Base-by-base conservation (phyloP, 1,140 invertebrate genomes). In the Magallana angulata region DNA sequence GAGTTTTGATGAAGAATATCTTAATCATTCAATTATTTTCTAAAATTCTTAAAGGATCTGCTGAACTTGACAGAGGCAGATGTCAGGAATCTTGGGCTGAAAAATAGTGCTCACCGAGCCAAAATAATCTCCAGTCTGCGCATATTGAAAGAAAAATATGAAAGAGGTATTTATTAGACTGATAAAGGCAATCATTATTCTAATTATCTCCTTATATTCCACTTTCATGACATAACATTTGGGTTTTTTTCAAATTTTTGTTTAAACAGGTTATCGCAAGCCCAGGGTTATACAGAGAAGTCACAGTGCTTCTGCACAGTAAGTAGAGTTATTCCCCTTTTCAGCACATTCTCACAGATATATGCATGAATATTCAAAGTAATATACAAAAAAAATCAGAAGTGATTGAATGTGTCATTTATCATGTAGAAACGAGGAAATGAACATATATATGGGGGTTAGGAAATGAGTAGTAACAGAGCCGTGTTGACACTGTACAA, bases 71-170 rank as follows among this genome's bases (percentile, higher is more conserved):
- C 94, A 8, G 96, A 97, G 90, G 93, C 94, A 3, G 96, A 96
- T 87, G 93, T 97, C 3, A 96, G 96, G 91, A 93, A 96, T 48
- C 91, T 96, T 59, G 96, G 96, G 0, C 94, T 97, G 12, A 96
- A 96, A 80, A 96, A 96, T 91, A 94, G 96, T 0, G 95, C 95
- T 12, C 96, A 97, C 92, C 93, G 96, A 60, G 96, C 96, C 7
- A 95, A 95, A 89, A 96, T 97, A 76, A 95, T 96, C 14, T 96
- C 96, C 62, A 97, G 96, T 92, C 93, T 97, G n/a, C 94, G 96
- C 2, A 95, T 96, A 6, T 94, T 97, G 1, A 94, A 95, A 71
- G 95, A 96, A 7, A 97, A 96, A 93, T 96, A 96, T 85, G 90
- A 93, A 81, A 90, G 92, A 84, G 93, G 93, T 90, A 92, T 92